Percentiles rank a stretch among this genome's conserved stretches.
These are phyloP conservation scores for Siniperca scherzeri DNA, from an alignment of 2,797 vertebrate species.

Conservation along the genomic window DNA sequence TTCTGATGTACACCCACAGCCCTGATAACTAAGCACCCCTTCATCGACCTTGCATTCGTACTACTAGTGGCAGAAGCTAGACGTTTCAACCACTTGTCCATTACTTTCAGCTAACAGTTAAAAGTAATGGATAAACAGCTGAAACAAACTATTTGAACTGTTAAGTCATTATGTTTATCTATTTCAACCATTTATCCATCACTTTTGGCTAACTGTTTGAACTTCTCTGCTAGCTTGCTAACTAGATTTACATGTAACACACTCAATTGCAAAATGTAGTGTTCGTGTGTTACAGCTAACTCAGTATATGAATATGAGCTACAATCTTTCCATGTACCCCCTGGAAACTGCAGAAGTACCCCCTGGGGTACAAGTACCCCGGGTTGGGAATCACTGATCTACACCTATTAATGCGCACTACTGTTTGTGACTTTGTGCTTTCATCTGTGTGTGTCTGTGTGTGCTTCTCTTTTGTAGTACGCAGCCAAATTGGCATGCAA, in stretches of 20 bases:
- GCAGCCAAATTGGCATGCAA: constrained; percentile 19
- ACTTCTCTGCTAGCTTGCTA: neutral
- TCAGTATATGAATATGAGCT: too few relatives aligned
- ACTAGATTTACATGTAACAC: too few relatives aligned
- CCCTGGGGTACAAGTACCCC: neutral
- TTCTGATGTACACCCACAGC: too few relatives aligned
- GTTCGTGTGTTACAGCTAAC: too few relatives aligned
- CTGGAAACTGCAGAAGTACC: neutral
- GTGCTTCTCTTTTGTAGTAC: neutral
- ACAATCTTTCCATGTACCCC: neutral
- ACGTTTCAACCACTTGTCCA: neutral
- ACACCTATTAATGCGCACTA: neutral
- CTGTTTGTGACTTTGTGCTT: neutral
- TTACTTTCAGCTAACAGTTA: neutral
- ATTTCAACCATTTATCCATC: too few relatives aligned
- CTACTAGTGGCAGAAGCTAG: too few relatives aligned
- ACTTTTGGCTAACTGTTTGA: neutral
- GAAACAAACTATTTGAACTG: too few relatives aligned
- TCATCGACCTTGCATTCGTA: too few relatives aligned
- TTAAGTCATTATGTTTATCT: too few relatives aligned
- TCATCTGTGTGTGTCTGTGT: neutral
- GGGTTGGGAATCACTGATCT: neutral
- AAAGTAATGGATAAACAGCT: too few relatives aligned
- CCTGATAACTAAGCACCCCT: too few relatives aligned
- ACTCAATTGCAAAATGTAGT: too few relatives aligned